phyloP scores from a whole-genome alignment of 1,140 invertebrate genomes.

The Ceratina calcarata region DNA sequence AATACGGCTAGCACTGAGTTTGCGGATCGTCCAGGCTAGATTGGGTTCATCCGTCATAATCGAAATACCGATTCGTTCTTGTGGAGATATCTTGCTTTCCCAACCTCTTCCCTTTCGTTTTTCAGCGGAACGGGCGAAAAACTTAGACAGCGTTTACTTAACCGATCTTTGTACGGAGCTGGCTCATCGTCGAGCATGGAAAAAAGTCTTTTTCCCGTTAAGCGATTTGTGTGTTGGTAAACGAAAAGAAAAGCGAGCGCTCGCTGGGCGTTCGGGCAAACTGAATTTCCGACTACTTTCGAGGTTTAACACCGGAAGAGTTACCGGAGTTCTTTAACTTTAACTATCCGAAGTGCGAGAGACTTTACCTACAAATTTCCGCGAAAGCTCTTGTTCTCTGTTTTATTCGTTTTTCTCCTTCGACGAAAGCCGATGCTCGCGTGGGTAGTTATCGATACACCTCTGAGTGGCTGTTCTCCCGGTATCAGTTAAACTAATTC shows the following conservation, averaged over 20 bases:
- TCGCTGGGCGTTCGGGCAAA: background rate
- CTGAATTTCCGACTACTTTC: background rate
- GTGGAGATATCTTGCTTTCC: too few relatives aligned
- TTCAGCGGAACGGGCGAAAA: background rate
- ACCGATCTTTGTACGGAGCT: background rate
- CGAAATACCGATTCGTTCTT: conserved; percentile 25
- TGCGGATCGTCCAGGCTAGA: conserved; percentile 12
- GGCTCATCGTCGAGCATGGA: background rate
- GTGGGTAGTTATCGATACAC: background rate
- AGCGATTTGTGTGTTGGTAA: background rate
- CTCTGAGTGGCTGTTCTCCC: conserved; percentile 17
- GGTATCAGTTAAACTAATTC: conserved; percentile 61
- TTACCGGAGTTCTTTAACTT: too few relatives aligned
- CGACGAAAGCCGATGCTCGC: too few relatives aligned
- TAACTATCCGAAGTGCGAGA: too few relatives aligned
- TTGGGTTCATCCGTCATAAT: conserved; percentile 13
- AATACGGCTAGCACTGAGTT: background rate
- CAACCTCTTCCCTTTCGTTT: background rate
- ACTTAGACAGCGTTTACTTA: background rate
- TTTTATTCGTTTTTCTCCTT: too few relatives aligned
- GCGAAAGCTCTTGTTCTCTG: too few relatives aligned
- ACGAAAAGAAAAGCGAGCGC: background rate
- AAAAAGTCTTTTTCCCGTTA: background rate
- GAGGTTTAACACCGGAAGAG: too few relatives aligned
- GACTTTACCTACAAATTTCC: background rate